Base-by-base conservation (phyloP, 2,113 vertebrate species). In the Micronisus gabar region DNA sequence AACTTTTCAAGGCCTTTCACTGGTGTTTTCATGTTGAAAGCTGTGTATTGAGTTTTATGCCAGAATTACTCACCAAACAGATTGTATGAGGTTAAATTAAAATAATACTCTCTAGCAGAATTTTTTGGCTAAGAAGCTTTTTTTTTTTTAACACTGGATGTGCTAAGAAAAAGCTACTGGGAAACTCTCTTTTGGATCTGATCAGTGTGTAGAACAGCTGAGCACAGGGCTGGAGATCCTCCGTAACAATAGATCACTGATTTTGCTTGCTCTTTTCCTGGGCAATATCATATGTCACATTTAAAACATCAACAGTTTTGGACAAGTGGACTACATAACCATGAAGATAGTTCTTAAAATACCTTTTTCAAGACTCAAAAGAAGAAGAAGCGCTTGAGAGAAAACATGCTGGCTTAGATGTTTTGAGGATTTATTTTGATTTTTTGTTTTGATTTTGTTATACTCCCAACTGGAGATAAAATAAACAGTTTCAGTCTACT, bases 21-120 rank as follows among this genome's bases (percentile, higher is more conserved):
- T 95, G 94, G 79, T 96, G 89, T 95, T 97, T 96, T 93, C 63
- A 66, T 92, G 70, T 68, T 94, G 81, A 95, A 95, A 96, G 78
- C 73, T 85, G 66, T 62, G n/a, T 80, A 58, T 70, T 90, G 79
- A 89, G 52, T 70, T 95, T 92, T 75, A 20, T 93, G 95, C 89
- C 93, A 93, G 76, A 72, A 95, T 95, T 95, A 95, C 82, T 95
- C 94, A 92, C 92, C 80, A 93, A 89, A 81, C 86, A 96, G 89
- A 92, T 95, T 95, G 84, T 87, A 53, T 81, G 83, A 90, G 74
- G 93, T 95, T 94, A 95, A 84, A 89, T 90, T 86, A 85, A 97
- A 95, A 81, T 88, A 82, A 74, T 74, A 74, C 15, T 88, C 58
- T 47, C 20, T 55, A 71, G 62, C 43, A 67, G 62, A 71, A 16